phyloP scores from a whole-genome alignment of 2,113 vertebrate species.

The Nesospiza acunhae region DNA sequence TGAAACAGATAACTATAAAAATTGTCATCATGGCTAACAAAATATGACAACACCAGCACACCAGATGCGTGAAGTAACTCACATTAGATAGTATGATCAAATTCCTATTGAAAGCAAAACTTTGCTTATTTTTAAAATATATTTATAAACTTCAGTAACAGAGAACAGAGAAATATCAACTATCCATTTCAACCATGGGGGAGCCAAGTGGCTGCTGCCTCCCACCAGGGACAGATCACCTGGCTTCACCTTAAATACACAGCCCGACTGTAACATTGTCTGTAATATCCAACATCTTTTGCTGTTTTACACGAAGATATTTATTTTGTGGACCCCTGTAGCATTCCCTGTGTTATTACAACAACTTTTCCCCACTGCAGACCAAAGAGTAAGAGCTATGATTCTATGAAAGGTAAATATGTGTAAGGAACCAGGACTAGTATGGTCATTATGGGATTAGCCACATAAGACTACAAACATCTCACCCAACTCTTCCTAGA shows the following conservation, averaged over 20 bases:
- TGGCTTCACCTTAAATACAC: neutral
- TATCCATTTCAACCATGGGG: neutral
- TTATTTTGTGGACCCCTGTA: neutral
- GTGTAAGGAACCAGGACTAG: neutral
- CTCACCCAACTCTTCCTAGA: neutral
- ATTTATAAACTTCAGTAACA: neutral
- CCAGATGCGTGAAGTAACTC: neutral
- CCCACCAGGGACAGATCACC: neutral
- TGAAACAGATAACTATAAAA: neutral
- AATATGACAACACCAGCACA: neutral
- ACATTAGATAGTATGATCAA: neutral
- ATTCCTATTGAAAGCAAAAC: neutral
- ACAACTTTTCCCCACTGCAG: neutral
- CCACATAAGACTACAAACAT: neutral
- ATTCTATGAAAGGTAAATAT: neutral
- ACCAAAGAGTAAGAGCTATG: neutral
- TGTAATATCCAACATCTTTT: neutral
- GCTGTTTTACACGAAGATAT: neutral
- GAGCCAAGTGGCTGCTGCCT: neutral
- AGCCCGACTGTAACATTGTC: neutral
- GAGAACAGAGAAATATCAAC: neutral
- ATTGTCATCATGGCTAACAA: neutral
- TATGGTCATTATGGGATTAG: neutral
- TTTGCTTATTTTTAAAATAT: neutral
- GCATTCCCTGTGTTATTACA: neutral